Evolutionary conservation across 2,113 vertebrate species (phyloP), one percentile per base, ranked within the genome.

Genomic region (Henicopernis longicauda): DNA sequence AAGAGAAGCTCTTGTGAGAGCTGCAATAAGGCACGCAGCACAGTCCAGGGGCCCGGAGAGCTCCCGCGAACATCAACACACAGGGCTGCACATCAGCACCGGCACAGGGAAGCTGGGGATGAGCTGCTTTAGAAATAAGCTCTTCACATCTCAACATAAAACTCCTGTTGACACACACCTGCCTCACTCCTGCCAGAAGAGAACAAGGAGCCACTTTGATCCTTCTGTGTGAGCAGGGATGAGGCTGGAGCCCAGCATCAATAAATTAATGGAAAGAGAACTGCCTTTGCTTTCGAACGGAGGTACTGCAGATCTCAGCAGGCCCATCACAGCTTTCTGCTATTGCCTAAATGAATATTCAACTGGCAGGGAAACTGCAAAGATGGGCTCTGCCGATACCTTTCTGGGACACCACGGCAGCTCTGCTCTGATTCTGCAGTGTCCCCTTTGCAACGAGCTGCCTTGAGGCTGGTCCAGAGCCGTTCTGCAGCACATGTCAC

Each of bases 41-140:
- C 0, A 2, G 72, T 55, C 10, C 1, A 1, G 21, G 59, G 76
- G 58, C 74, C 76, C 0, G 0, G 26, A 25, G 61, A 67, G 65
- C 65, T 70, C 44, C 45, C 1, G 1, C 1, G 2, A 76, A 27
- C 36, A 1, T 25, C 10, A 0, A 34, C 4, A 3, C 66, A 36
- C n/a, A 4, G 44, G 40, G 82, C 82, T 20, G 59, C 34, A 57
- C 70, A 26, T 15, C 14, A 6, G 79, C 52, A 32, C 40, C 8
- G 0, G 62, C 61, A 67, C 10, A 2, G 40, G 55, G 10, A 61
- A 80, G 16, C 45, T 0, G 0, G 31, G 42, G 52, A 32, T 6
- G 70, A 91, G 73, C 73, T 80, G 78, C 77, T 74, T 61, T 19
- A 76, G 81, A 47, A 84, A 67, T 27, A 8, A 84, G 27, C 57